Percentiles rank a stretch among this genome's conserved stretches.
Conservation (phyloP, 1,140 invertebrate species). For the Conus betulinus region DNA sequence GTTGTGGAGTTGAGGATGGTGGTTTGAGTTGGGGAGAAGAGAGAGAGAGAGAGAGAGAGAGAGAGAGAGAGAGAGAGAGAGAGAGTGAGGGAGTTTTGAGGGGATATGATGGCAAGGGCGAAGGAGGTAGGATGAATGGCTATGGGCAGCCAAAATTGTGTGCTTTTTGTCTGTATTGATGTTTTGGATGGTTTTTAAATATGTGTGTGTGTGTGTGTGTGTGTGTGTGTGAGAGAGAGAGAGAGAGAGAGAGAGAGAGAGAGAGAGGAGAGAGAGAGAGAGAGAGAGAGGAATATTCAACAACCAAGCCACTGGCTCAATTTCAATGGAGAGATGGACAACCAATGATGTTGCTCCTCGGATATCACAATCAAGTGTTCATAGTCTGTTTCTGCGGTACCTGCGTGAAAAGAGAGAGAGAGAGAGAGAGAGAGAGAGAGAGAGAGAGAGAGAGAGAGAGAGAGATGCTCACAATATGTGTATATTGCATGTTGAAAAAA, state of each 20-base stretch:
- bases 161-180: background rate
- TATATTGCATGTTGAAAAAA: too few species aligned
- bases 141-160: background rate
- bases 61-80: background rate
- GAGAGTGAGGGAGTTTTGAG: background rate
- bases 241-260: background rate
- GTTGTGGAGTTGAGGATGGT: too few species aligned
- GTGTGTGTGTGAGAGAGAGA: conserved; percentile 26
- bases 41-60: background rate
- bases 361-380: too few species aligned
- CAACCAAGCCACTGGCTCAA: background rate
- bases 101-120: too few species aligned
- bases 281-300: background rate
- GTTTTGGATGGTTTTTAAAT: conserved; percentile 6
- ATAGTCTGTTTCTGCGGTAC: too few species aligned
- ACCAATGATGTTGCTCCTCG: too few species aligned
- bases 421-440: background rate
- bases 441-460: too few species aligned
- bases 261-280: background rate
- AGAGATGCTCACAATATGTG: too few species aligned
- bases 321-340: too few species aligned
- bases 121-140: background rate
- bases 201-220: conserved; percentile 21
- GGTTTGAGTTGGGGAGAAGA: background rate
- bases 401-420: background rate